Conservation (phyloP, 1,140 invertebrate species). For the Drusus annulatus region DNA sequence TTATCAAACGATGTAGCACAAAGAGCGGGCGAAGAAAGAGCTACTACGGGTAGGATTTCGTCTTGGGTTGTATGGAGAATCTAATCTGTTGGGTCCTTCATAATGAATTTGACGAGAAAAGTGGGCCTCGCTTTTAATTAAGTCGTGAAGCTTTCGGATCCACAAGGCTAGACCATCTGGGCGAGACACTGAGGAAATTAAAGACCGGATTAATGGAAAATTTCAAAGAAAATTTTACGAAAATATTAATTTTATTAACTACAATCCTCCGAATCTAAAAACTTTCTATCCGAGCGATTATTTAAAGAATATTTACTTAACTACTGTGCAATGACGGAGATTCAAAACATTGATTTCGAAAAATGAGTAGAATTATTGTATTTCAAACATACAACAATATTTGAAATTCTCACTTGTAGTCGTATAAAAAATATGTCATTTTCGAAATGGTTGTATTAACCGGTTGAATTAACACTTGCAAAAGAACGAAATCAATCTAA, state of each 20-base stretch:
- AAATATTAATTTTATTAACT: background rate
- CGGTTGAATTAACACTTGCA: background rate
- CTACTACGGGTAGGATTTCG: constrained; percentile 33
- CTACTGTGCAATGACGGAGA: background rate
- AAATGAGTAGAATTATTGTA: too few relatives aligned
- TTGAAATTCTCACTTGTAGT: too few relatives aligned
- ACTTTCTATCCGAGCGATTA: background rate
- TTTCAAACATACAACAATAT: too few relatives aligned
- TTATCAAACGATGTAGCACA: constrained; percentile 20
- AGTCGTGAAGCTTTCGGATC: background rate
- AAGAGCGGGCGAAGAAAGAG: constrained; percentile 17
- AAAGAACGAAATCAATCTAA: constrained; percentile 29
- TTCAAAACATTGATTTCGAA: too few relatives aligned
- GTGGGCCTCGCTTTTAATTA: constrained; percentile 32
- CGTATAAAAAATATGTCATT: background rate
- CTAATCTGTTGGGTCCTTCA: constrained; percentile 36
- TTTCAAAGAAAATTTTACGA: background rate
- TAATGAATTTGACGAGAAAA: constrained; percentile 28
- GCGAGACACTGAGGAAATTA: constrained; percentile 5
- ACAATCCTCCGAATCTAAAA: background rate
- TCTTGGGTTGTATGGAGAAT: constrained; percentile 4
- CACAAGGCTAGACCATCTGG: background rate
- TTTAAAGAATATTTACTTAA: background rate
- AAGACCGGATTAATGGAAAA: background rate
- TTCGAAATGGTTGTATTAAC: background rate